Evolutionary conservation across 2,797 vertebrate species (phyloP), one percentile per base, ranked within the genome.

Genomic region (Spinus pinus): DNA sequence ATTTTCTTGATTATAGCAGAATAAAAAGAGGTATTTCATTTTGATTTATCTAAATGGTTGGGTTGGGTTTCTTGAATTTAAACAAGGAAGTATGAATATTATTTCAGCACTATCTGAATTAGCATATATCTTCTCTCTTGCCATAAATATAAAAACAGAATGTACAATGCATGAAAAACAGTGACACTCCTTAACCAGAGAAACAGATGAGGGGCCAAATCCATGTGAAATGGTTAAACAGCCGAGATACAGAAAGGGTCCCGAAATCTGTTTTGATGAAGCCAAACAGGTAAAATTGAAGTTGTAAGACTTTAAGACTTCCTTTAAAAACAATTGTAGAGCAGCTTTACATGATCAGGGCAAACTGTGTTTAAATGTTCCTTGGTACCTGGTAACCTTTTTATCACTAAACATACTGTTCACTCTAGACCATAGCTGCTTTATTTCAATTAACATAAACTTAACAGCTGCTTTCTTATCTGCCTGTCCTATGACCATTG

Each of bases 201-300:
- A 73, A 96, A 96, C 97, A 99, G 99, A 99, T 97, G 98, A 98
- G 94, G 99, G 99, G 83, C 99, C 99, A 33, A 98, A 99, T 95
- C 99, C 98, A 18, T 99, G 99, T 74, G 98, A 99, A 90, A 98
- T 99, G 98, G 99, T 99, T 84, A 98, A 99, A 82, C 99, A 98
- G 28, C 99, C 99, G n/a, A 98, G 99, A 95, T 99, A 99, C 96
- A 98, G 99, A 93, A 99, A 99, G 95, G 99, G 99, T 58, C 99
- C 99, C 0, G 99, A 99, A 12, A 98, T 98, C 95, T 99, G 99
- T 97, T 99, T 99, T 91, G 99, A 99, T 97, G 98, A 99, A 97
- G 99, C 99, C 73, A 96, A 97, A 88, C 95, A 98, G 84, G 99
- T 99, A 98, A 99, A 99, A 98, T 3, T 81, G 54, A 81, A 50